These are phyloP conservation scores for Eubasilissa splendida DNA, from an alignment of 2,888 invertebrate species.

Conservation along the genomic window DNA sequence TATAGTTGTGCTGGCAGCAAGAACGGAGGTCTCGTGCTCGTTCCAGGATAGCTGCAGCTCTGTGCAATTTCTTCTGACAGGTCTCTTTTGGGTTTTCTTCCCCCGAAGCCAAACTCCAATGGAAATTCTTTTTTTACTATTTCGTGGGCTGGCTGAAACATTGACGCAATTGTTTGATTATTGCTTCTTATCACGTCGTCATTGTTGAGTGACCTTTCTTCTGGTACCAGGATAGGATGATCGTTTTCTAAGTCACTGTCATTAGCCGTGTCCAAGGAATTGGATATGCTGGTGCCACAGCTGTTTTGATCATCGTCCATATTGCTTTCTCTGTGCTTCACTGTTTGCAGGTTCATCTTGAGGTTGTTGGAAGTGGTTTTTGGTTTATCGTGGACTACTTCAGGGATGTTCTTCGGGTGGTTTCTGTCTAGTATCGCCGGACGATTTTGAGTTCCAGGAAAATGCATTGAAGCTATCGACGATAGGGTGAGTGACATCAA, in stretches of 20 bases:
- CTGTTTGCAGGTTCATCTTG: constrained; percentile 57
- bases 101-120: constrained; percentile 67
- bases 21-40: constrained; percentile 68
- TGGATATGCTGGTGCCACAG: constrained; percentile 57
- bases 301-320: constrained; percentile 58
- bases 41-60: constrained; percentile 60
- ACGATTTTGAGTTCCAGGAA: constrained; percentile 41
- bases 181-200: constrained; percentile 62
- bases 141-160: constrained; percentile 68
- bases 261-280: constrained; percentile 61
- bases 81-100: constrained; percentile 62
- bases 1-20: constrained; percentile 84
- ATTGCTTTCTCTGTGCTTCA: constrained; percentile 39
- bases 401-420: constrained; percentile 61
- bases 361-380: constrained; percentile 40
- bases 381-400: constrained; percentile 68
- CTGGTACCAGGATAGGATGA: constrained; percentile 55
- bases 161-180: constrained; percentile 63
- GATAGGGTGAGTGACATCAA: constrained; percentile 54
- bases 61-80: constrained; percentile 42
- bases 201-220: constrained; percentile 60
- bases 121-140: constrained; percentile 72
- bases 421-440: constrained; percentile 27
- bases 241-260: constrained; percentile 68
- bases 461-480: constrained; percentile 53